Evolutionary conservation across 2,113 vertebrate genomes (phyloP), one percentile per base, ranked within the genome.

Genomic region (Holacanthus passer): DNA sequence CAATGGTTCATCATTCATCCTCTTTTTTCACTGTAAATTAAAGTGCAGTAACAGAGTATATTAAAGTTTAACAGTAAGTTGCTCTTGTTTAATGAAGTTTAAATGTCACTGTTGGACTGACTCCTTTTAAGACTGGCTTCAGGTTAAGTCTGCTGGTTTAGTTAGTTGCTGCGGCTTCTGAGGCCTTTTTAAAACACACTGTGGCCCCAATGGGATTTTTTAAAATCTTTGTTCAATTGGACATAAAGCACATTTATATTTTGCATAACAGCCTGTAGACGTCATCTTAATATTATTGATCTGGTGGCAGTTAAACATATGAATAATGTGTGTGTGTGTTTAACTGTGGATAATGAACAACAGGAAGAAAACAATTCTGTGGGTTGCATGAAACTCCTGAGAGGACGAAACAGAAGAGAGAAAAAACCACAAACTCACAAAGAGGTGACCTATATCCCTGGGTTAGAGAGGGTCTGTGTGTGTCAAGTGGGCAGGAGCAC

Each of bases 391-490:
- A 20, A 67, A 41, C n/a, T 62, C 41, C 31, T 4, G 24, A 63
- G 50, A 71, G 67, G 64, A 68, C 41, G 55, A 63, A 76, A 66
- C 41, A 74, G 43, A 66, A n/a, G 32, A 73, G 60, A 80, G 29
- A 10, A 55, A 77, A 76, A 67, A 53, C 58, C 45, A 50, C n/a
- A 70, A 63, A 47, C 17, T 45, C 77, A 84, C 58, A 58, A 89
- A 87, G 78, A 87, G 92, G 83, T 92, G 92, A 93, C 92, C 94
- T 89, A 91, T 86, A 91, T 88, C 89, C 88, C 80, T 83, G 74
- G 91, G 89, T 91, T 81, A 86, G 74, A 69, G 16, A 41, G 2
- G 70, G 66, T 56, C 75, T 68, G 84, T 85, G 88, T 79, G 88
- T 87, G 81, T 83, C 59, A 83, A 86, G 80, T 88, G 89, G 78